phyloP scores from a whole-genome alignment of 2,888 invertebrate genomes.

The Scaptomyza reducta region DNA sequence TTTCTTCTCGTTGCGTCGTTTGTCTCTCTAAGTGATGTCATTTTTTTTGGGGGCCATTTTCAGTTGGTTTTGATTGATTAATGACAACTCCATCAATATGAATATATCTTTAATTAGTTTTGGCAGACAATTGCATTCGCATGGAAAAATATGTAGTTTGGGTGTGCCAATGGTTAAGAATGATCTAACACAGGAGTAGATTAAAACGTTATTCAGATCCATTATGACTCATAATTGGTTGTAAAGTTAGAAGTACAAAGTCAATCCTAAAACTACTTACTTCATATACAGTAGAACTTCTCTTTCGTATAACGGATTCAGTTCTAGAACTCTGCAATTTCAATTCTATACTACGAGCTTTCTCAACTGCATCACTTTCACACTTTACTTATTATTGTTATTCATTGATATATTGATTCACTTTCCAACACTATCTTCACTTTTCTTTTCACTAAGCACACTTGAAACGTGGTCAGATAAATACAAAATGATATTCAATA shows the following conservation, averaged over 20 bases:
- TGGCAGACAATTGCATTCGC: constrained; percentile 23
- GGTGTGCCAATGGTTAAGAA: constrained; percentile 10
- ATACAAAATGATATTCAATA: constrained; percentile 52
- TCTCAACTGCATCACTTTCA: neutral
- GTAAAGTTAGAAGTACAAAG: no score
- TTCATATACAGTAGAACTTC: neutral
- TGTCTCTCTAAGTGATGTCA: constrained; percentile 62
- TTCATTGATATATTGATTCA: neutral
- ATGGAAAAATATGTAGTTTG: constrained; percentile 1
- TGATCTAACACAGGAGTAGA: no score
- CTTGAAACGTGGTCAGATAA: neutral
- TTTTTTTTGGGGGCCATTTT: constrained; percentile 66
- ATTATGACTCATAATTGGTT: no score
- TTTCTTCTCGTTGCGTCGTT: constrained; percentile 18
- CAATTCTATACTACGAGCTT: no score
- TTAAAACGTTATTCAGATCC: no score
- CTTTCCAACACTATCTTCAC: constrained; percentile 10
- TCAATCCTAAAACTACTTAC: no score
- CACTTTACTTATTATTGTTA: neutral
- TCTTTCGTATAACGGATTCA: no score
- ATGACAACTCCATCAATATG: constrained; percentile 54
- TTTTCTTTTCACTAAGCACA: constrained; percentile 13
- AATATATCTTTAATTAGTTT: constrained; percentile 48
- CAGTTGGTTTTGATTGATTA: constrained; percentile 66
- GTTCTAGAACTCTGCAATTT: no score